Percentiles rank a stretch among this genome's conserved stretches.
Evolutionary conservation across 1,140 invertebrate genomes (phyloP).

Genomic region (Drosophila melanica): DNA sequence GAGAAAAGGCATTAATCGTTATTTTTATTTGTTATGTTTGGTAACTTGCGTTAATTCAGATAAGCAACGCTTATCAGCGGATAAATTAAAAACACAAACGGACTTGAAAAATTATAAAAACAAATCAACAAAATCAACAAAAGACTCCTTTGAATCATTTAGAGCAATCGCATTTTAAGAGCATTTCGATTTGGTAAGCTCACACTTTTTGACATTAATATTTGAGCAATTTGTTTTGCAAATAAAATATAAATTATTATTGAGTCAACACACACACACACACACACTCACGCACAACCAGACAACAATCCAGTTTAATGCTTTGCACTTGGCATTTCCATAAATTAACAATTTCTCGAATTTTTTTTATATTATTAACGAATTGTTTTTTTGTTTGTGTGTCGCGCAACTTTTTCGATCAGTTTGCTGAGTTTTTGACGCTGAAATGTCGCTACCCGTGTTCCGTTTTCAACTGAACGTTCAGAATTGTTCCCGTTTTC

Average conservation of each 20-base stretch:
- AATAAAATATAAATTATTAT: constrained; percentile 65
- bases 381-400: constrained; percentile 30
- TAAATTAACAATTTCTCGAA: constrained; percentile 57
- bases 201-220: constrained; percentile 60
- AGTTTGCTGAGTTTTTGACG: not conserved
- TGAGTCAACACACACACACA: constrained; percentile 27
- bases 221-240: constrained; percentile 46
- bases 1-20: constrained; percentile 43
- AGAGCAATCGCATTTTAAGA: not conserved
- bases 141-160: constrained; percentile 2
- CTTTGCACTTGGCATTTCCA: constrained; percentile 66
- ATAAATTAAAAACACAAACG: not conserved
- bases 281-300: constrained; percentile 28
- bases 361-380: constrained; percentile 29
- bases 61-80: constrained; percentile 61
- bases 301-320: constrained; percentile 52
- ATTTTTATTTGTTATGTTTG: constrained; percentile 37
- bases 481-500: constrained; percentile 18
- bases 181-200: constrained; percentile 28
- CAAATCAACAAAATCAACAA: not conserved
- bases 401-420: constrained; percentile 10
- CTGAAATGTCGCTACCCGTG: constrained; percentile 37
- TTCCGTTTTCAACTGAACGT: constrained; percentile 38
- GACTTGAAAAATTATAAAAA: not conserved
- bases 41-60: constrained; percentile 50